phyloP scores from a whole-genome alignment of 2,797 vertebrate species.

The Micropoecilia bifurca region DNA sequence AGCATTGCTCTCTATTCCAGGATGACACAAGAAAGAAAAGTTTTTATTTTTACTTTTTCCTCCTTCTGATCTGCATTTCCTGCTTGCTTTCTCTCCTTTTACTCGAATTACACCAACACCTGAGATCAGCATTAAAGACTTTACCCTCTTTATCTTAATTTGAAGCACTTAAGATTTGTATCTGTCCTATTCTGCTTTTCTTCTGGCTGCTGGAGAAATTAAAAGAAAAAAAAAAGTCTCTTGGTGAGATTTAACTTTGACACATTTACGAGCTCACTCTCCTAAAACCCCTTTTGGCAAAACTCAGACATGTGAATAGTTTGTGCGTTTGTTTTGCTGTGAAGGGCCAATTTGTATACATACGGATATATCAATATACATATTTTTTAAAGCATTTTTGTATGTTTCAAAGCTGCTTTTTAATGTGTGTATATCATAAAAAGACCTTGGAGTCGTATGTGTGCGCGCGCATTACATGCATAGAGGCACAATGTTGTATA shows the following conservation, averaged over 20 bases:
- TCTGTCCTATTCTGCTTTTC: conserved; percentile 33
- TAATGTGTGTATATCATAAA: conserved; percentile 73
- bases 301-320: conserved; percentile 75
- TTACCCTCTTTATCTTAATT: conserved; percentile 33
- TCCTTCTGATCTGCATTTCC: background rate
- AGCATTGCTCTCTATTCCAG: conserved; percentile 33
- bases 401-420: conserved; percentile 87
- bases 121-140: conserved; percentile 2
- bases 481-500: conserved; percentile 76
- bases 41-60: background rate
- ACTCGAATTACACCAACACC: conserved; percentile 34
- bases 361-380: conserved; percentile 87
- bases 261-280: conserved; percentile 30
- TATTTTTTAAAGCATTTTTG: conserved; percentile 87
- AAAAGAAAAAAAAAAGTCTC: background rate
- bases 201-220: conserved; percentile 29
- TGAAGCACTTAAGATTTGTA: conserved; percentile 62
- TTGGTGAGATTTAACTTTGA: conserved; percentile 41
- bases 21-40: background rate
- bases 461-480: conserved; percentile 71
- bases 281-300: conserved; percentile 51
- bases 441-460: conserved; percentile 65
- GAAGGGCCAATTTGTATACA: conserved; percentile 85
- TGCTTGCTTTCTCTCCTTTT: conserved; percentile 9
- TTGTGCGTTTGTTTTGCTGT: conserved; percentile 76